Conservation (phyloP, 2,113 vertebrate genomes). For the Trinectes maculatus region DNA sequence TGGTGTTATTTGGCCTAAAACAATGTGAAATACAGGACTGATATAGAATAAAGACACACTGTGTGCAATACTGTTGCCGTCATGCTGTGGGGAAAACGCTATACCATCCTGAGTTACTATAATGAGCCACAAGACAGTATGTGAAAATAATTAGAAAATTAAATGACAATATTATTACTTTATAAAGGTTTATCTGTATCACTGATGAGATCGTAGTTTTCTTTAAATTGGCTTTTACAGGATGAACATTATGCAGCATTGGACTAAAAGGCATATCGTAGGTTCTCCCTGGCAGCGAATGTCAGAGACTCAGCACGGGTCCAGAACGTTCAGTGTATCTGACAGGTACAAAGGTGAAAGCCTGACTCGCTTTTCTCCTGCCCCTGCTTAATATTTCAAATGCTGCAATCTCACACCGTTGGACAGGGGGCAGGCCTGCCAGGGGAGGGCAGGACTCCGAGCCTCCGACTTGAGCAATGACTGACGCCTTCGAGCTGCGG, state of each 20-base stretch:
- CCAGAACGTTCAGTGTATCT: slow-evolving; percentile 49
- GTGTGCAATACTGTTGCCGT: neutral
- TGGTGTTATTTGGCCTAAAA: slow-evolving; percentile 6
- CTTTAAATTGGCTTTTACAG: neutral
- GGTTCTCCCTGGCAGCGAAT: slow-evolving; percentile 5
- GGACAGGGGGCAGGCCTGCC: slow-evolving; percentile 50
- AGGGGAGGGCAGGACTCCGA: slow-evolving; percentile 53
- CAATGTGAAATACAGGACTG: neutral
- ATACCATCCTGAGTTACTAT: no score
- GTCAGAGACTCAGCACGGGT: slow-evolving; percentile 23
- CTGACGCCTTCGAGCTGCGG: slow-evolving; percentile 59
- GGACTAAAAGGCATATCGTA: slow-evolving; percentile 16
- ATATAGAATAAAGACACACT: neutral
- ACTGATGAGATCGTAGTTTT: no score
- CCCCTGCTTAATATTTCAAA: slow-evolving; percentile 70
- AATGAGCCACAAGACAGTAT: no score
- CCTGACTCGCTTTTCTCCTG: slow-evolving; percentile 50
- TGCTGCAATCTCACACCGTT: slow-evolving; percentile 22
- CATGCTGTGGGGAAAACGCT: no score
- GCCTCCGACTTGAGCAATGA: slow-evolving; percentile 62
- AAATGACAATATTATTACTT: no score
- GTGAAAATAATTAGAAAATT: no score
- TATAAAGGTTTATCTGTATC: no score
- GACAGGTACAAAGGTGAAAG: slow-evolving; percentile 43
- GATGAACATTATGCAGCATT: slow-evolving; percentile 8